A percentile compares a stretch with the other conserved stretches of the same genome.
phyloP scores from a whole-genome alignment of 2,888 invertebrate genomes.

The Nomada lathburiana region DNA sequence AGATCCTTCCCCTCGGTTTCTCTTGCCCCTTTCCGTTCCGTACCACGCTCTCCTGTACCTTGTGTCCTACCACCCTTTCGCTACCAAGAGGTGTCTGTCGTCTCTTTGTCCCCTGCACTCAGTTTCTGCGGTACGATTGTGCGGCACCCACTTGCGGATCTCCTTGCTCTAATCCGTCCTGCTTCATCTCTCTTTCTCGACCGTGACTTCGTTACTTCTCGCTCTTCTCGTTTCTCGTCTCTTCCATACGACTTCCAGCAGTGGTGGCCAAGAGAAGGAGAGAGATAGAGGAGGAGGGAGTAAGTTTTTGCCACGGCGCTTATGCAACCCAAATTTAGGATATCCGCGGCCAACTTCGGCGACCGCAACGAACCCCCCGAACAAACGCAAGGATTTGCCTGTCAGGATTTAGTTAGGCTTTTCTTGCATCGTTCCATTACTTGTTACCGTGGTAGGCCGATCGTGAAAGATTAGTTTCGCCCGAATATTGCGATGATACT shows the following conservation, averaged over 20 bases:
- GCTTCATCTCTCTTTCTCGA: slow-evolving; percentile 8
- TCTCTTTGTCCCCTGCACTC: slow-evolving; percentile 50
- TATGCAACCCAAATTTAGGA: slow-evolving; percentile 64
- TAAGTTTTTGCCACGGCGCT: slow-evolving; percentile 60
- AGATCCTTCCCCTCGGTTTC: slow-evolving; percentile 62
- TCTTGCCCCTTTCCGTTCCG: slow-evolving; percentile 53
- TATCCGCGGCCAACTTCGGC: slow-evolving; percentile 66
- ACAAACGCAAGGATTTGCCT: slow-evolving; percentile 18
- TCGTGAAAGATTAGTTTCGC: slow-evolving; percentile 23
- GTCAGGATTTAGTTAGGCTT: slow-evolving; percentile 37
- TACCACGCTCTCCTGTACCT: slow-evolving; percentile 31
- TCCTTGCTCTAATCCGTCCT: slow-evolving; percentile 46
- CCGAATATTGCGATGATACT: background rate
- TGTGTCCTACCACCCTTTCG: slow-evolving; percentile 31
- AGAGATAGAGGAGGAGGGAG: background rate
- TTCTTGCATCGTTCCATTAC: slow-evolving; percentile 24
- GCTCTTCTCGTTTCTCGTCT: background rate
- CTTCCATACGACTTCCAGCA: slow-evolving; percentile 38
- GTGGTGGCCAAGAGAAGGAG: background rate
- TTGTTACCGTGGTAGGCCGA: slow-evolving; percentile 7
- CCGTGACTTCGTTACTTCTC: background rate
- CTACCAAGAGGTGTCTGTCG: slow-evolving; percentile 4
- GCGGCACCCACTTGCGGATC: slow-evolving; percentile 59
- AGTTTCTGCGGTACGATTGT: slow-evolving; percentile 45
- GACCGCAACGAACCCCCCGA: slow-evolving; percentile 38